Conservation (phyloP, 2,888 invertebrate genomes). For the Tenthredo amoena region DNA sequence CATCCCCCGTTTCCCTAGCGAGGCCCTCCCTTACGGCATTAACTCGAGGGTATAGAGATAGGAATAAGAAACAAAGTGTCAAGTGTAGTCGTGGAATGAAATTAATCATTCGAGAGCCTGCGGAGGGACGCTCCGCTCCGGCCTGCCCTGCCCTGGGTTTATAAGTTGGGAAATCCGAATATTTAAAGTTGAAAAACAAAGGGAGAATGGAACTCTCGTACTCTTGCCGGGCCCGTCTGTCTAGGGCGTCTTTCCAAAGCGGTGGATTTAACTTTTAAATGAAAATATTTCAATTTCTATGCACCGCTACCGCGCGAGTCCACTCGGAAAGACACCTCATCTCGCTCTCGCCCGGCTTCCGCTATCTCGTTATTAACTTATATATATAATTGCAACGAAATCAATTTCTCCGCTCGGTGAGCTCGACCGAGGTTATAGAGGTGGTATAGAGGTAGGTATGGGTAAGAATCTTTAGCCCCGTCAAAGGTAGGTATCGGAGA, state of each 20-base stretch:
- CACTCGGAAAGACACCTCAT: not conserved
- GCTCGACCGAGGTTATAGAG: not conserved
- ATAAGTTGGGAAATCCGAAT: constrained; percentile 21
- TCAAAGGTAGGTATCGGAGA: not conserved
- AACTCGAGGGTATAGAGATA: constrained; percentile 18
- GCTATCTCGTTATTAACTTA: constrained; percentile 30
- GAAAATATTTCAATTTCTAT: constrained; percentile 49
- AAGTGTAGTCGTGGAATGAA: constrained; percentile 10
- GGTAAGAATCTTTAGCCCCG: not conserved
- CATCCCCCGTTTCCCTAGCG: not conserved
- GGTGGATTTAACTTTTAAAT: constrained; percentile 49
- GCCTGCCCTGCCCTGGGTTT: not conserved
- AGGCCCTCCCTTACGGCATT: too few species aligned
- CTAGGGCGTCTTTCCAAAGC: constrained; percentile 12
- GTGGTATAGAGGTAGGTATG: too few species aligned
- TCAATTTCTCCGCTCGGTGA: constrained; percentile 36
- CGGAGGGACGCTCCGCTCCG: not conserved
- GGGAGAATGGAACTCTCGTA: not conserved
- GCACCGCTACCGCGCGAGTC: not conserved
- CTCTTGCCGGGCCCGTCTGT: not conserved
- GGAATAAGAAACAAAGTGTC: constrained; percentile 27
- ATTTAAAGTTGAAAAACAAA: constrained; percentile 36
- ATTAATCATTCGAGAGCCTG: constrained; percentile 12
- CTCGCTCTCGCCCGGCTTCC: not conserved
- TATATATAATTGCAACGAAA: constrained; percentile 35